Conservation (phyloP, 1,140 invertebrate genomes). For the Lordiphosa mommai region DNA sequence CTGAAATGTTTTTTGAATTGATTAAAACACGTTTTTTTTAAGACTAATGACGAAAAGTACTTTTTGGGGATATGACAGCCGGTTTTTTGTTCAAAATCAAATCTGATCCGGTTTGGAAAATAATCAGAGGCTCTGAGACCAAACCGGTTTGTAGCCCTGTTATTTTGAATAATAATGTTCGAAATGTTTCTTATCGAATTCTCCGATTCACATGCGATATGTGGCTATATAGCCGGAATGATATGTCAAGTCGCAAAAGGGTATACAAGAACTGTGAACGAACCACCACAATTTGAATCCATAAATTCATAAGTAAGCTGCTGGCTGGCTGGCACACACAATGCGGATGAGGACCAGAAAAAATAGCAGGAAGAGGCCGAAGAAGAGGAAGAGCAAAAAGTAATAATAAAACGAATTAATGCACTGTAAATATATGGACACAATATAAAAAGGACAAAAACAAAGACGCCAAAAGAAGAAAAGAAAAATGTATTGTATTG, state of each 20-base stretch:
- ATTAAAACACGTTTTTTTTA: too few species aligned
- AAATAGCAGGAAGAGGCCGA: not conserved
- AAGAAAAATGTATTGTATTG: slow-evolving; percentile 44
- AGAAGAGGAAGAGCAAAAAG: slow-evolving; percentile 37
- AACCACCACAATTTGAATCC: slow-evolving; percentile 40
- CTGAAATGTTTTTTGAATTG: too few species aligned
- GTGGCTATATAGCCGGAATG: not conserved
- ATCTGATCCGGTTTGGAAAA: too few species aligned
- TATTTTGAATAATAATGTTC: too few species aligned
- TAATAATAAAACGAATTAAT: slow-evolving; percentile 71
- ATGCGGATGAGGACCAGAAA: slow-evolving; percentile 19
- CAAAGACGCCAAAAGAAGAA: slow-evolving; percentile 43
- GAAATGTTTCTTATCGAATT: too few species aligned
- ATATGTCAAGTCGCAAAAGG: slow-evolving; percentile 4
- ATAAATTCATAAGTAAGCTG: slow-evolving; percentile 48
- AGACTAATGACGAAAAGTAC: too few species aligned
- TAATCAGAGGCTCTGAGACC: too few species aligned
- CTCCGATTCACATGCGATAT: not conserved
- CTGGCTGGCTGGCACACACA: slow-evolving; percentile 16
- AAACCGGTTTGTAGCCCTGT: too few species aligned
- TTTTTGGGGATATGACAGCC: too few species aligned
- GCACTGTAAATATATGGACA: slow-evolving; percentile 50
- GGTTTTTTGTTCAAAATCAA: too few species aligned
- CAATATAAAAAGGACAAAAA: slow-evolving; percentile 54
- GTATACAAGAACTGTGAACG: slow-evolving; percentile 14